These are phyloP conservation scores for Vulpes ferrilata DNA, from an alignment of 2,113 vertebrate genomes.

Conservation along the genomic window DNA sequence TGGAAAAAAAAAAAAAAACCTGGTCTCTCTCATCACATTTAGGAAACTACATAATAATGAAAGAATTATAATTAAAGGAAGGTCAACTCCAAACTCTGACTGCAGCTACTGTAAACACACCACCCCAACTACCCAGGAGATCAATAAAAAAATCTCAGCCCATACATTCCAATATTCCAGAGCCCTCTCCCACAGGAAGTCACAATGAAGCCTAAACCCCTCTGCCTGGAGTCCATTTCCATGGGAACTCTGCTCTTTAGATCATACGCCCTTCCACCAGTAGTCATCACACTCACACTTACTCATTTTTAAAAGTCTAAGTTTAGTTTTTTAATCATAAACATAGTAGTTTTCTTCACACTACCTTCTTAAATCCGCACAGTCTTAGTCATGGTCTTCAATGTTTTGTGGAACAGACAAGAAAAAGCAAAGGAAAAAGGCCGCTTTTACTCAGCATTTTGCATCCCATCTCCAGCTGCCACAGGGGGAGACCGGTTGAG, in stretches of 20 bases:
- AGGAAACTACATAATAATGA: background rate
- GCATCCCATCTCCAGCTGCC: background rate
- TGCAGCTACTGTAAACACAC: background rate
- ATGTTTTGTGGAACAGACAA: background rate
- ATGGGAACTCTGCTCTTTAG: background rate
- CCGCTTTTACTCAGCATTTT: rapidly evolving
- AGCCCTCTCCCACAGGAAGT: background rate
- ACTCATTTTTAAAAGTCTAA: background rate
- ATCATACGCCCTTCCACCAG: background rate
- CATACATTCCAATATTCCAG: rapidly evolving
- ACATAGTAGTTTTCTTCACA: too few species aligned
- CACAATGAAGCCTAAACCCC: background rate
- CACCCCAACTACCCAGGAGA: background rate
- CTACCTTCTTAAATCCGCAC: background rate
- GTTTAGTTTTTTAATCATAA: background rate
- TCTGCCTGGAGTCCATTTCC: background rate
- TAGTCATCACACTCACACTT: too few species aligned
- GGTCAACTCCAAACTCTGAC: background rate
- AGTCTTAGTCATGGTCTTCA: background rate
- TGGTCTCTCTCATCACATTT: background rate
- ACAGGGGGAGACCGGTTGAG: background rate
- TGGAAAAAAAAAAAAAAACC: background rate
- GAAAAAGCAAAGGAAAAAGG: background rate
- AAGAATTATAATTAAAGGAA: background rate
- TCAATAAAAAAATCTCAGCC: background rate